Base-by-base conservation (phyloP, 2,888 invertebrate species). In the Incurvaria masculella region DNA sequence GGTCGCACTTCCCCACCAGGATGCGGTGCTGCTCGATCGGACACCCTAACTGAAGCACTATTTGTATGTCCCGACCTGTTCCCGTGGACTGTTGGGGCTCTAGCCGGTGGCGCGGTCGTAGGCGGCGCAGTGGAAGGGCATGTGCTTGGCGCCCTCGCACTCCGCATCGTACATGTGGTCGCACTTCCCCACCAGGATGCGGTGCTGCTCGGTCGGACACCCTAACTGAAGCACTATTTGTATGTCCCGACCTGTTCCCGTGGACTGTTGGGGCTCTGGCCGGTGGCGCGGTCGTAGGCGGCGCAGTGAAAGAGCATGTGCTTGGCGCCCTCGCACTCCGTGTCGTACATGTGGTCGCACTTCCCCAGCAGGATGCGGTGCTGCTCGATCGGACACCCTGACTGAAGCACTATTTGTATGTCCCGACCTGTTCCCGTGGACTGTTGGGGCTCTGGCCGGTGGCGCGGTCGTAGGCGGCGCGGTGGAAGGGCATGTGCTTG, bases 401-500 rank as follows among this genome's bases (percentile, higher is more conserved):
- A n/a, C n/a, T n/a, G n/a, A n/a, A n/a, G n/a, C n/a, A n/a, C n/a
- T 14, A 33, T 33, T 8, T 8, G 4, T 14, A 33, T 4, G 16
- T 48, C 50, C 64, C 68, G 79, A 96, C 96, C 87, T 98, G 98
- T 80, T 97, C 96, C 57, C 98, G 81, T 0, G 98, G 98, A 59
- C 91, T 93, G 71, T 98, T 98, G 5, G 97, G 96, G 61, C 96
- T 97, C 69, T 94, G 94, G 11, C 98, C 98, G 4, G 97, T 97
- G 47, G 81, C 81, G 40, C 91, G 84, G 70, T 97, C 97, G 64
- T 98, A 97, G 42, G 90, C 88, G 0, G 95, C 94, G 54, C 97
- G 79, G 59, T 95, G 88, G 66, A 98, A 97, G 1, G 98, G 98
- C 80, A 98, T 97, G 65, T 89, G 90, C 60, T 89, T 91, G 63